Evolutionary conservation across 2,797 vertebrate genomes (phyloP), one percentile per base, ranked within the genome.

Genomic region (Sebastes vulpes): DNA sequence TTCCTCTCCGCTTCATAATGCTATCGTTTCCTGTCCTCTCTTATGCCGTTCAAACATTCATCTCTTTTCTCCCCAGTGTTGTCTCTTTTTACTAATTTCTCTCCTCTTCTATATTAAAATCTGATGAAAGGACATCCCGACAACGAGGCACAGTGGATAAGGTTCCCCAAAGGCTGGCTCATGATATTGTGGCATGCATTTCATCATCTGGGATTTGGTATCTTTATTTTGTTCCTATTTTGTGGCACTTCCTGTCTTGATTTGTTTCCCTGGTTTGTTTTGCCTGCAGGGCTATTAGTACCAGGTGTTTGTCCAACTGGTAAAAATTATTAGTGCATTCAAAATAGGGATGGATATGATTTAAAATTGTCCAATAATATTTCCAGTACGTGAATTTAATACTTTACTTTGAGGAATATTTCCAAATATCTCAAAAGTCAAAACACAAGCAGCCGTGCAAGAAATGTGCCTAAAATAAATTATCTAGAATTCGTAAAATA

Each of bases 191-290:
- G 9, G 61, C n/a, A 20, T 63, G 32, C n/a, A 52, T 56, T 64
- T 67, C 18, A 65, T 75, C 63, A 35, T 65, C 9, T 56, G 54
- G 60, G 38, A 70, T 25, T 31, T 67, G 2, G 23, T 25, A 3
- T 20, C 25, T 65, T 56, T 69, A 18, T 21, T 58, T 32, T 68
- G 23, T 29, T 65, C 16, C 11, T 29, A 28, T 65, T 65, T 67
- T 18, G n/a, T 29, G 31, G 42, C 31, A 42, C 67, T 64, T 83
- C 57, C 25, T 54, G 38, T 70, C 21, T 77, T 29, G 57, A 42
- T 78, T 56, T 63, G 25, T 66, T 50, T 50, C 14, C 46, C 29
- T n/a, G 59, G 31, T 53, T 48, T 63, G 21, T n/a, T 73, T 70
- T 61, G 57, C 25, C 65, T 3, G 18, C 8, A 61, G 72, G 53